Evolutionary conservation across 2,797 vertebrate genomes (phyloP).

Genomic region (Semotilus atromaculatus): DNA sequence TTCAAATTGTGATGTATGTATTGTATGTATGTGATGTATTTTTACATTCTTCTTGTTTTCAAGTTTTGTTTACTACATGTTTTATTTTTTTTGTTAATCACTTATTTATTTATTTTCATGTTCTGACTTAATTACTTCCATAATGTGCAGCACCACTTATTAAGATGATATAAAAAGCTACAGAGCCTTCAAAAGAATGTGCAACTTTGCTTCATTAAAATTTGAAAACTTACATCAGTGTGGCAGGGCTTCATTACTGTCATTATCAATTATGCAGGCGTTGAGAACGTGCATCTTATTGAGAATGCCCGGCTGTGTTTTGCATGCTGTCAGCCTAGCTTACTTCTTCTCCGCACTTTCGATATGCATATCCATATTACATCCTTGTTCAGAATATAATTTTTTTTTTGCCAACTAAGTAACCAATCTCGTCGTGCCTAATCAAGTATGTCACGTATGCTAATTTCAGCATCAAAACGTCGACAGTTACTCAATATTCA

Average conservation of each 20-base stretch:
- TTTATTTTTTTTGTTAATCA: background rate
- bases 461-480: conserved; percentile 64
- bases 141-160: conserved; percentile 40
- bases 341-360: conserved; percentile 63
- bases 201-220: conserved; percentile 50
- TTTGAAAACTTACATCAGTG: conserved; percentile 43
- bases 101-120: conserved; percentile 34
- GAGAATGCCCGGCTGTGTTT: conserved; percentile 54
- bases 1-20: background rate
- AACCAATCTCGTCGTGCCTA: conserved; percentile 68
- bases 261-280: conserved; percentile 47
- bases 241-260: conserved; percentile 39
- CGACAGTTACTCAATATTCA: conserved; percentile 75
- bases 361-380: conserved; percentile 54
- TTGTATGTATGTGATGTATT: background rate
- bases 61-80: conserved; percentile 23
- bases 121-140: conserved; percentile 40
- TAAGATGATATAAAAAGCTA: conserved; percentile 49
- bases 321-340: conserved; percentile 63
- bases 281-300: conserved; percentile 33
- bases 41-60: conserved; percentile 10
- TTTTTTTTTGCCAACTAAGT: conserved; percentile 72
- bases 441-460: conserved; percentile 73
- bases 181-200: conserved; percentile 36
- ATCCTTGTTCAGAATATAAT: conserved; percentile 68